Conservation (phyloP, 2,797 vertebrate genomes). For the Sebastes kiyomatsui region DNA sequence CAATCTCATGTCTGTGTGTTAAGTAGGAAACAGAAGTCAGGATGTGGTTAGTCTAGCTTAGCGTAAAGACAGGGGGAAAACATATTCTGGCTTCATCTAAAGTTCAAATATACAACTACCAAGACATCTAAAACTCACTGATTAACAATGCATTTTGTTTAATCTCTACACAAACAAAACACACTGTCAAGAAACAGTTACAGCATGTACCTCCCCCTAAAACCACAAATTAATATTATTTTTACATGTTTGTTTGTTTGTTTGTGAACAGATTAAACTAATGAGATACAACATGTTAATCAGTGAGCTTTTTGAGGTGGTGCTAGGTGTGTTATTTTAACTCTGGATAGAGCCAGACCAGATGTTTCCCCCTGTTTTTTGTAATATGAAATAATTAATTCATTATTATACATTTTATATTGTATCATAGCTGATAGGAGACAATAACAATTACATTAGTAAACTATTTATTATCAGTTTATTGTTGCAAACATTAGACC, state of each 20-base stretch:
- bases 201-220: not conserved
- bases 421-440: too few relatives aligned
- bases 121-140: not conserved
- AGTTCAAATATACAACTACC: too few relatives aligned
- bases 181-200: not conserved
- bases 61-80: not conserved
- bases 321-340: not conserved
- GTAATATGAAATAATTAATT: too few relatives aligned
- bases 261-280: too few relatives aligned
- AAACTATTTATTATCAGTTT: too few relatives aligned
- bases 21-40: not conserved
- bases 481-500: too few relatives aligned
- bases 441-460: too few relatives aligned
- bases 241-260: not conserved
- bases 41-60: not conserved
- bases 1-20: not conserved
- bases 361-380: not conserved
- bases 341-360: accelerated
- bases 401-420: too few relatives aligned
- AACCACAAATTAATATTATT: too few relatives aligned
- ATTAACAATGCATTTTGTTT: not conserved
- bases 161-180: not conserved
- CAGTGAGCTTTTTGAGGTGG: not conserved
- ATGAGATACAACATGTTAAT: not conserved
- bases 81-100: not conserved